A percentile compares a stretch with the other conserved stretches of the same genome.
Evolutionary conservation across 2,113 vertebrate genomes (phyloP).

Genomic region (Tauraco erythrolophus): DNA sequence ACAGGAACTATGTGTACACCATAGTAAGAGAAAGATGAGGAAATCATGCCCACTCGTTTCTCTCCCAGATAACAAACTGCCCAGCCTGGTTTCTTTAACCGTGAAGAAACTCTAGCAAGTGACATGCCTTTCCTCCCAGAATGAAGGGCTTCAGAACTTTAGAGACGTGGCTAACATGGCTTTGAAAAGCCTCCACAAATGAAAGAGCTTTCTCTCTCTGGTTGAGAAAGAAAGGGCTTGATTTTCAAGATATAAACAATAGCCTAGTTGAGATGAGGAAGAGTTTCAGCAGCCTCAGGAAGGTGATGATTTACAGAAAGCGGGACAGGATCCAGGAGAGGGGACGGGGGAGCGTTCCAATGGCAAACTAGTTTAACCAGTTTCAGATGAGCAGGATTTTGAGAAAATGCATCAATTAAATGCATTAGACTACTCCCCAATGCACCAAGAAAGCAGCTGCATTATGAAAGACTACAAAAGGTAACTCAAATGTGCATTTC

Average conservation of each 20-base stretch:
- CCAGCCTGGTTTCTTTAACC: background rate
- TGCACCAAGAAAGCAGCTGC: background rate
- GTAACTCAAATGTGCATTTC: accelerated
- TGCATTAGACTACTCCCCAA: background rate
- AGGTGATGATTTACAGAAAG: constrained; percentile 72
- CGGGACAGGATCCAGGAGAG: constrained; percentile 30
- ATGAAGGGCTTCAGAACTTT: background rate
- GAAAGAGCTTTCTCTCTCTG: background rate
- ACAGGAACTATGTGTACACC: background rate
- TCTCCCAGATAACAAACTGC: background rate
- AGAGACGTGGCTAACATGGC: background rate
- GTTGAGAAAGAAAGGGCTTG: constrained; percentile 29
- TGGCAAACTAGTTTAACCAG: constrained; percentile 64
- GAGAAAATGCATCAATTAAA: background rate
- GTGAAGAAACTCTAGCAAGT: background rate
- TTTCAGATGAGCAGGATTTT: constrained; percentile 29
- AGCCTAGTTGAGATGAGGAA: background rate
- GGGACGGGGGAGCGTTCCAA: background rate
- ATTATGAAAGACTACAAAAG: background rate
- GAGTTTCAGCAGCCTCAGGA: constrained; percentile 26
- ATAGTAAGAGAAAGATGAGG: background rate
- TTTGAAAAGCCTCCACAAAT: background rate
- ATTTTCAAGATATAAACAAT: constrained; percentile 7
- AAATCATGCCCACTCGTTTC: background rate
- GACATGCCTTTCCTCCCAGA: background rate